A percentile compares a stretch with the other conserved stretches of the same genome.
phyloP scores from a whole-genome alignment of 2,797 vertebrate species.

The Tamandua tetradactyla region DNA sequence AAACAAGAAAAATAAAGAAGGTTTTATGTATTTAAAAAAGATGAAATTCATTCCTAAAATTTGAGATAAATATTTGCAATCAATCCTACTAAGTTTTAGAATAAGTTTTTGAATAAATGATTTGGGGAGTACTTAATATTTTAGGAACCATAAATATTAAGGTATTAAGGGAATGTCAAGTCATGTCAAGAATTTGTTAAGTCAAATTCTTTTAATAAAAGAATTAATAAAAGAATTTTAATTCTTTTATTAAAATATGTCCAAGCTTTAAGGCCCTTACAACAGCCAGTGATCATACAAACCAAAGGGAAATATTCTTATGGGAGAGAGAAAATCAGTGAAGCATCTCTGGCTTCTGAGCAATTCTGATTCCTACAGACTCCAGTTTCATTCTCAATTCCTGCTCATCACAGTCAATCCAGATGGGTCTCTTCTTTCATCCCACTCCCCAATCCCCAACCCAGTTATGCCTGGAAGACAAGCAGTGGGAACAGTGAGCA shows the following conservation, averaged over 20 bases:
- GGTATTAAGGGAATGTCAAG: background rate
- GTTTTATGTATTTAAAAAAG: background rate
- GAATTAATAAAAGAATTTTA: too few species aligned
- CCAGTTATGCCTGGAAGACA: background rate
- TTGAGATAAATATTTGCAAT: background rate
- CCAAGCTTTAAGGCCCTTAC: background rate
- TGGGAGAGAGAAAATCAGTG: background rate
- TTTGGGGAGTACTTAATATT: background rate
- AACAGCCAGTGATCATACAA: background rate
- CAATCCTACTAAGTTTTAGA: background rate
- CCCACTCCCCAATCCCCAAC: too few species aligned
- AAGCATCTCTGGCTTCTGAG: background rate
- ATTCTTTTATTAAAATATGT: conserved; percentile 2
- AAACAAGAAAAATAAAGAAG: background rate
- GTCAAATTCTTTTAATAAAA: too few species aligned
- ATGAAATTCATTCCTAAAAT: background rate
- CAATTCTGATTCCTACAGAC: background rate
- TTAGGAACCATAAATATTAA: too few species aligned
- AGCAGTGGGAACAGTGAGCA: too few species aligned
- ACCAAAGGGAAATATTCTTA: background rate
- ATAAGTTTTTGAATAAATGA: background rate
- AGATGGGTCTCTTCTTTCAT: background rate
- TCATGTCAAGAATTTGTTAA: too few species aligned
- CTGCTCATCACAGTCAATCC: background rate
- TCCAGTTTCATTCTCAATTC: background rate